Base-by-base conservation (phyloP, 2,797 vertebrate genomes). In the Siniperca scherzeri region DNA sequence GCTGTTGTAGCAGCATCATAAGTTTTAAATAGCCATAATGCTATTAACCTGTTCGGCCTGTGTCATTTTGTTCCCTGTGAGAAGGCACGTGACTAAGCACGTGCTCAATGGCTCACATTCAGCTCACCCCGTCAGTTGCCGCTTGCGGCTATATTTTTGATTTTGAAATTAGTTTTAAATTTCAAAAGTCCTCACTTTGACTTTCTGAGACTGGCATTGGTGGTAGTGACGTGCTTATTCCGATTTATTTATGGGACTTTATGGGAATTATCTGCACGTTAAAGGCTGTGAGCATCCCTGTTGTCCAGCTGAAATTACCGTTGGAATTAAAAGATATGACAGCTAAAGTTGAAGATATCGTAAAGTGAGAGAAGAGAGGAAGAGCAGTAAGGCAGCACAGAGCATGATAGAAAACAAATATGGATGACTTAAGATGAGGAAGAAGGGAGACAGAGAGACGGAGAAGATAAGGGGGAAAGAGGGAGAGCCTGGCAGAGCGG, bases 401-500 rank as follows among this genome's bases (percentile, higher is more conserved):
- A 72, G 6, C 19, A 6, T 33, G 65, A 73, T 38, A 19, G 46
- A 56, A 78, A 72, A 66, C 16, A 17, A 73, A 57, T 30, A 62
- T 68, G 46, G 53, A 53, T 42, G 67, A 38, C 46, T 68, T 25
- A 73, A 59, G 62, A 64, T 30, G 67, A 76, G 50, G 61, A 74
- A 76, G 69, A 77, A 66, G 27, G 71, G 30, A 53, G 52, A 74
- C 1, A 2, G 12, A 27, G 65, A 65, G n/a, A 62, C n/a, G 11
- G 69, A 56, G 16, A 78, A 80, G 74, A 71, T 77, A 42, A 56
- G 38, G 73, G 66, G 62, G 42, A 67, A 48, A 48, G 48, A 73
- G 52, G 57, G 30, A 75, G 77, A 42, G 60, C 27, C 40, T 6
- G n/a, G 62, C 76, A 27, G 57, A 76, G 65, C 12, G 30, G 40